Conservation (phyloP, 2,797 vertebrate species). For the Sternotherus odoratus region DNA sequence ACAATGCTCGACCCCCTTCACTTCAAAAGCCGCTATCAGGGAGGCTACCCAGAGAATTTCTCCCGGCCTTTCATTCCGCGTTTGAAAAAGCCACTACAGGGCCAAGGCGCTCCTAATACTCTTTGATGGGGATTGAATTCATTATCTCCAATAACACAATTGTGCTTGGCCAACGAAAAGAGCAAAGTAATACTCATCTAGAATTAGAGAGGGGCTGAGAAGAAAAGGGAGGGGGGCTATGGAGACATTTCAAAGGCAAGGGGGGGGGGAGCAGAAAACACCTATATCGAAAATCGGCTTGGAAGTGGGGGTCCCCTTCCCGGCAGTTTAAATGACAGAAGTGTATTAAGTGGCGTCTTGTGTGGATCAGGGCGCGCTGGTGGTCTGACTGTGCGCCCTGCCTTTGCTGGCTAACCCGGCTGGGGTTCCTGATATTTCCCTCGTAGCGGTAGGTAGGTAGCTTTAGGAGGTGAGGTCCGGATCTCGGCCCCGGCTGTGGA, state of each 20-base stretch:
- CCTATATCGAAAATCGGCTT: slow-evolving; percentile 83
- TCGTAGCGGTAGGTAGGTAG: not conserved
- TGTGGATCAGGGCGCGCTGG: slow-evolving; percentile 80
- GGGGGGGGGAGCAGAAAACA: slow-evolving; percentile 74
- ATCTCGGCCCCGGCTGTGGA: not conserved
- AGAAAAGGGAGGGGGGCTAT: slow-evolving; percentile 69
- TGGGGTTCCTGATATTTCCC: slow-evolving; percentile 22
- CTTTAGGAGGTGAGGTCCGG: not conserved
- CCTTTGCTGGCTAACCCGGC: not conserved
- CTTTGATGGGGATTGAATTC: slow-evolving; percentile 99
- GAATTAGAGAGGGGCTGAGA: slow-evolving; percentile 82
- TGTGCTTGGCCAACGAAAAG: slow-evolving; percentile 96
- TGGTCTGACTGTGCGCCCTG: slow-evolving; percentile 76
- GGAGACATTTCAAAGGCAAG: slow-evolving; percentile 82
- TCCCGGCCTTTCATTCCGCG: slow-evolving; percentile 89
- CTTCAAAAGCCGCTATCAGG: slow-evolving; percentile 91
- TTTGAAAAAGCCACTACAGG: slow-evolving; percentile 87
- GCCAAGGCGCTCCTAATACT: slow-evolving; percentile 92
- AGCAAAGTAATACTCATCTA: slow-evolving; percentile 92
- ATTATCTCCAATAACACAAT: slow-evolving; percentile 99
- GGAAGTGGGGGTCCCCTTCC: slow-evolving; percentile 82
- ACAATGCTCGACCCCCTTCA: slow-evolving; percentile 88
- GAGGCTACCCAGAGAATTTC: slow-evolving; percentile 86
- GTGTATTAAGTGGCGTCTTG: slow-evolving; percentile 87
- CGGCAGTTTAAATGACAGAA: slow-evolving; percentile 83